Percentiles rank a stretch among this genome's conserved stretches.
Evolutionary conservation across 2,888 invertebrate genomes (phyloP).

Genomic region (Trissoscelio sp.): DNA sequence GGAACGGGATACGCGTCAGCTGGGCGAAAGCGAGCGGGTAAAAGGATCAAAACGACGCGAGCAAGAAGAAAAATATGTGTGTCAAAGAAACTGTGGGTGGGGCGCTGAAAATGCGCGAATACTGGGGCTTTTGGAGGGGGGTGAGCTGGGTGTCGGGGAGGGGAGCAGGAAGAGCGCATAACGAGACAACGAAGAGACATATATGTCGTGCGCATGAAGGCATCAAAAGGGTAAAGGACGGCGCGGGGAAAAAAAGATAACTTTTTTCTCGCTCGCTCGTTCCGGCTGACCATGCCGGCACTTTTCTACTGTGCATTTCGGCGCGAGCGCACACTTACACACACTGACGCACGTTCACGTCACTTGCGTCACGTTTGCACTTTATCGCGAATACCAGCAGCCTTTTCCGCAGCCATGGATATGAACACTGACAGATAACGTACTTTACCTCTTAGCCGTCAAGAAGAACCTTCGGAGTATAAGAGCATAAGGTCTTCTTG

Average conservation of each 20-base stretch:
- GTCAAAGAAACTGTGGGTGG: slow-evolving; percentile 56
- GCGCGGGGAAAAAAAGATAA: slow-evolving; percentile 22
- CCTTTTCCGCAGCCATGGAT: slow-evolving; percentile 63
- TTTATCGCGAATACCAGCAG: slow-evolving; percentile 68
- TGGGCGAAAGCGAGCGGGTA: slow-evolving; percentile 58
- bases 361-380: slow-evolving; percentile 69
- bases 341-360: slow-evolving; percentile 49
- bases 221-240: slow-evolving; percentile 40
- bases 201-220: slow-evolving; percentile 37
- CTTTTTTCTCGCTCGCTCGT: slow-evolving; percentile 26
- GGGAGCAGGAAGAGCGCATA: slow-evolving; percentile 46
- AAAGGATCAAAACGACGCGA: slow-evolving; percentile 63
- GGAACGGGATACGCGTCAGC: slow-evolving; percentile 65
- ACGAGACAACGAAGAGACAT: slow-evolving; percentile 65
- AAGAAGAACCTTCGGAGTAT: slow-evolving; percentile 46
- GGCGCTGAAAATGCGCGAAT: slow-evolving; percentile 54
- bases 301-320: slow-evolving; percentile 61
- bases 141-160: slow-evolving; percentile 4
- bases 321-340: slow-evolving; percentile 21
- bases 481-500: slow-evolving; percentile 53
- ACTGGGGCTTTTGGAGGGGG: slow-evolving; percentile 25
- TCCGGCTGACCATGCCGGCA: slow-evolving; percentile 65
- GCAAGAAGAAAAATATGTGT: slow-evolving; percentile 54
- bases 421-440: slow-evolving; percentile 66
- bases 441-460: slow-evolving; percentile 64